Evolutionary conservation across 2,888 invertebrate genomes (phyloP), one percentile per base, ranked within the genome.

Genomic region (Adelognathus sp.): DNA sequence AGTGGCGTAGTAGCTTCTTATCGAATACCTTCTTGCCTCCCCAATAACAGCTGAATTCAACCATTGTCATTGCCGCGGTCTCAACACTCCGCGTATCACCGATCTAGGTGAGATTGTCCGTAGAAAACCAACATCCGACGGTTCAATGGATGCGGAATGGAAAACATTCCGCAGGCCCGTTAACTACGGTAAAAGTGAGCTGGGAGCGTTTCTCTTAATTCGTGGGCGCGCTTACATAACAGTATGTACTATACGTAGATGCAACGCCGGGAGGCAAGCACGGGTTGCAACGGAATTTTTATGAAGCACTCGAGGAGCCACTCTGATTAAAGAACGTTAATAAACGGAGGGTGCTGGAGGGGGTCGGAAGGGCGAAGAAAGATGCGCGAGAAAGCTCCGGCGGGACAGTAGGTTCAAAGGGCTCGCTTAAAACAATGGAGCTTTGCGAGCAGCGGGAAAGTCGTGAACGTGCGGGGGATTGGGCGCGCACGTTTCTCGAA

Each of bases 391-490:
- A 60, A 44, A 75, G 71, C 54, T 24, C 56, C 9, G 39, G 44
- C 27, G 46, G 16, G 24, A 44, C 66, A 44, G 11, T 31, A 69
- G 76, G 64, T 75, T 82, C 75, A 82, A 85, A 82, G 79, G 76
- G 83, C 77, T 75, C 71, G 63, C 60, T 75, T 75, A 72, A 50
- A 67, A 79, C 79, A 79, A 79, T 76, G 46, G 72, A 75, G n/a
- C 75, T 63, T 75, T 79, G 75, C 71, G 76, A 72, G 76, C 67
- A 58, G 63, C 78, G 85, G 80, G 69, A 72, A 81, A 82, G 82
- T 85, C 83, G 83, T 84, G 79, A 81, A 81, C 81, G 81, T 50
- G 46, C 76, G 80, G 80, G 84, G 85, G 82, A 83, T 21, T 21
- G 21, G 46, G 33, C 18, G 58, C 21, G 44, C 70, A 36, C 70